phyloP scores from a whole-genome alignment of 2,888 invertebrate genomes.

The Adineta ricciae region DNA sequence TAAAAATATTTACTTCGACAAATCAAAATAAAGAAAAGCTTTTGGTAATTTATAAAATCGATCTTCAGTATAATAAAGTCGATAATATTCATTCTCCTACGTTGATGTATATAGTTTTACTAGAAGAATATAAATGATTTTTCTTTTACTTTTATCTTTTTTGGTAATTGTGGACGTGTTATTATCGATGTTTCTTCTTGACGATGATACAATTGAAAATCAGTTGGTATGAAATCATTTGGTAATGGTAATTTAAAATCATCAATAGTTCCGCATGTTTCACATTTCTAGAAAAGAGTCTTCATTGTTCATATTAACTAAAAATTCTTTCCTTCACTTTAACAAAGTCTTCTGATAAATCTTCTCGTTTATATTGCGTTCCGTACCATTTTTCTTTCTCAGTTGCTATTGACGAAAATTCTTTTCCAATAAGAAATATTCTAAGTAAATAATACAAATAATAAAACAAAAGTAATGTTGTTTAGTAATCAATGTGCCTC shows the following conservation, averaged over 20 bases:
- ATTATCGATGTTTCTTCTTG: too few species aligned
- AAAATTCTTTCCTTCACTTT: too few species aligned
- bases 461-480: too few species aligned
- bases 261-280: constrained; percentile 57
- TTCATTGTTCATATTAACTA: too few species aligned
- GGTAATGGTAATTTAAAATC: constrained; percentile 66
- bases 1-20: not conserved
- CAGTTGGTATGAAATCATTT: constrained; percentile 82
- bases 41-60: constrained; percentile 79
- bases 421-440: constrained; percentile 23
- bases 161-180: not conserved
- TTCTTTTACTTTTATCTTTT: not conserved
- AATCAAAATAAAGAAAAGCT: constrained; percentile 58
- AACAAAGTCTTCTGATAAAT: constrained; percentile 60
- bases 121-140: too few species aligned
- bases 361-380: constrained; percentile 68
- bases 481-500: too few species aligned
- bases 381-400: constrained; percentile 78
- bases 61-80: constrained; percentile 90
- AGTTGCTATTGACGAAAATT: constrained; percentile 60
- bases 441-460: not conserved
- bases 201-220: constrained; percentile 60
- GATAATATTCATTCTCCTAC: constrained; percentile 65
- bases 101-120: not conserved
- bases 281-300: too few species aligned